Evolutionary conservation across 2,113 vertebrate genomes (phyloP).

Genomic region (Cebus imitator): DNA sequence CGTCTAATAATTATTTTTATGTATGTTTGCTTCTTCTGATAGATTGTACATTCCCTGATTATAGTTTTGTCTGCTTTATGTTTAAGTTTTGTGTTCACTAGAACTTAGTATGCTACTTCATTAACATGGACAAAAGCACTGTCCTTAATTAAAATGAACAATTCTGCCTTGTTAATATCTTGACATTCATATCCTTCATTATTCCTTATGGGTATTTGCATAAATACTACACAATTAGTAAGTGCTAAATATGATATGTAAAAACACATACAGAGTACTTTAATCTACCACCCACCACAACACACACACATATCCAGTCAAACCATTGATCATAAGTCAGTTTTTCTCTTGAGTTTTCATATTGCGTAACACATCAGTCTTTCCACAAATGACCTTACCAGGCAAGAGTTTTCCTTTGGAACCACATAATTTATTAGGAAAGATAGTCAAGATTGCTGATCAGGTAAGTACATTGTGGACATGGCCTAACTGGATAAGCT

Average conservation of each 20-base stretch:
- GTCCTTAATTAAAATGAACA: neutral
- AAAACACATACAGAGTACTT: neutral
- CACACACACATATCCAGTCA: neutral
- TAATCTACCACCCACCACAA: neutral
- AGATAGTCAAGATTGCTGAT: neutral
- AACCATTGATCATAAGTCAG: neutral
- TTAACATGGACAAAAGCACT: neutral
- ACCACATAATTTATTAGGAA: conserved; percentile 2
- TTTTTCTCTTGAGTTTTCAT: neutral
- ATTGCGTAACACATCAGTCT: neutral
- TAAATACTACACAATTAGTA: neutral
- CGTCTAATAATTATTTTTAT: neutral
- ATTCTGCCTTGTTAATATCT: neutral
- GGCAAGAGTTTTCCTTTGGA: neutral
- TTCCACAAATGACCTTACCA: neutral
- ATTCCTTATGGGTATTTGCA: neutral
- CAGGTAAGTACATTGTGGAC: neutral
- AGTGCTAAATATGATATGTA: neutral
- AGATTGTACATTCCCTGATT: neutral
- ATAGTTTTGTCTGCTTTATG: neutral
- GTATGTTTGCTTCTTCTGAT: neutral
- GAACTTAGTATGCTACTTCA: neutral
- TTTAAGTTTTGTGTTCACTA: neutral
- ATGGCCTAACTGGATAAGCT: neutral
- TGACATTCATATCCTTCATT: neutral